These are phyloP conservation scores for Callipepla squamata DNA, from an alignment of 2,113 vertebrate species.

Conservation along the genomic window DNA sequence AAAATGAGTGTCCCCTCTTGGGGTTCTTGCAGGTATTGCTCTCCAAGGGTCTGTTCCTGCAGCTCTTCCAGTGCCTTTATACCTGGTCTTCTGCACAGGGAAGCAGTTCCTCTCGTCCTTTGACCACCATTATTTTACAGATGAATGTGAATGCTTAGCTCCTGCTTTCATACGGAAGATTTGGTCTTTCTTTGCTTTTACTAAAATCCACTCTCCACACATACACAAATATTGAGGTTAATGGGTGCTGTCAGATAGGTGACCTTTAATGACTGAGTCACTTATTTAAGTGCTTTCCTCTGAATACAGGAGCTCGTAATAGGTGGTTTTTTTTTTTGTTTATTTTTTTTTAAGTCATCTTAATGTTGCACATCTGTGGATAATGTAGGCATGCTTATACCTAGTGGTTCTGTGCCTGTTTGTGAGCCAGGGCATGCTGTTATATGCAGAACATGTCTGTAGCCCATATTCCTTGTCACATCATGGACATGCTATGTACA, in stretches of 20 bases:
- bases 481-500: conserved; percentile 64
- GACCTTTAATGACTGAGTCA: neutral
- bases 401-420: conserved; percentile 57
- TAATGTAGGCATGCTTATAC: neutral
- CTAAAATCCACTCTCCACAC: neutral
- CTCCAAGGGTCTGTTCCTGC: neutral
- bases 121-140: neutral
- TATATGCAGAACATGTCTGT: conserved; percentile 66
- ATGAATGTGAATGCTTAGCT: neutral
- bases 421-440: conserved; percentile 59
- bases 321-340: neutral
- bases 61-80: neutral
- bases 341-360: neutral
- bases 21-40: neutral
- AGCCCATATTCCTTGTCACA: conserved; percentile 54
- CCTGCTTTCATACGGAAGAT: neutral
- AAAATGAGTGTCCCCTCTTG: neutral
- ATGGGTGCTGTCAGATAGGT: neutral
- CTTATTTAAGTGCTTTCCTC: neutral
- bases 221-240: neutral
- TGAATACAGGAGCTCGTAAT: neutral
- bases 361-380: neutral
- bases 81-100: neutral
- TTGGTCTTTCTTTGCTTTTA: neutral
- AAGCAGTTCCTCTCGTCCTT: neutral